Percentiles rank a stretch among this genome's conserved stretches.
Evolutionary conservation across 2,113 vertebrate genomes (phyloP).

Genomic region (Aldabrachelys gigantea): DNA sequence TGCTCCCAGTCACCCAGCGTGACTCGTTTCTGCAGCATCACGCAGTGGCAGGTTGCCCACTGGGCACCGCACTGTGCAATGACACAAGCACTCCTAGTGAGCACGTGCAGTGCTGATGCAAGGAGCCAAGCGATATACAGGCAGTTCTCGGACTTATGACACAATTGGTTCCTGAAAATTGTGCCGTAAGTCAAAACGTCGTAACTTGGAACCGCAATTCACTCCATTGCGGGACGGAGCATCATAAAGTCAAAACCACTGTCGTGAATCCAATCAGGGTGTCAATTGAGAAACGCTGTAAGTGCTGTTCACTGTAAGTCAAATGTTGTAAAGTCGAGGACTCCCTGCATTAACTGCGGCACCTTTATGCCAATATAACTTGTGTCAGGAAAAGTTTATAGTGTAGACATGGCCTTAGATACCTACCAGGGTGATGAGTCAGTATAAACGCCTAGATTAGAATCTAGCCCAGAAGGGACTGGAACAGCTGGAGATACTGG

Average conservation of each 20-base stretch:
- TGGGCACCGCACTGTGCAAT: background rate
- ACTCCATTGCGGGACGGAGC: too few relatives aligned
- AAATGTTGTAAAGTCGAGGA: too few relatives aligned
- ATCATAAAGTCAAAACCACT: too few relatives aligned
- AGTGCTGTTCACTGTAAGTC: too few relatives aligned
- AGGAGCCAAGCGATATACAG: background rate
- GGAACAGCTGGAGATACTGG: background rate
- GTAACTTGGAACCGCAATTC: too few relatives aligned
- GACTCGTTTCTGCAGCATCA: background rate
- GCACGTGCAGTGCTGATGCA: background rate
- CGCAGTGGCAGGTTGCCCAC: background rate
- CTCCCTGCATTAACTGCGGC: background rate
- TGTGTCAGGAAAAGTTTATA: background rate
- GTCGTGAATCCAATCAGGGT: too few relatives aligned
- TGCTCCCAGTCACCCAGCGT: background rate
- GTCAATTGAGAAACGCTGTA: too few relatives aligned
- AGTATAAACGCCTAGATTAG: background rate
- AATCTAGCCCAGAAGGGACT: background rate
- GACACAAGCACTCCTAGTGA: background rate
- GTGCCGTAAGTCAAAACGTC: too few relatives aligned
- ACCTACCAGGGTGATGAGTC: background rate
- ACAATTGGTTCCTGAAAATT: too few relatives aligned
- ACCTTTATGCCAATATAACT: background rate
- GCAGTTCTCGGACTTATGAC: too few relatives aligned
- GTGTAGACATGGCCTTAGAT: background rate